Percentiles rank a stretch among this genome's conserved stretches.
These are phyloP conservation scores for Ephialtes manifestator DNA, from an alignment of 2,888 invertebrate genomes.

Conservation along the genomic window DNA sequence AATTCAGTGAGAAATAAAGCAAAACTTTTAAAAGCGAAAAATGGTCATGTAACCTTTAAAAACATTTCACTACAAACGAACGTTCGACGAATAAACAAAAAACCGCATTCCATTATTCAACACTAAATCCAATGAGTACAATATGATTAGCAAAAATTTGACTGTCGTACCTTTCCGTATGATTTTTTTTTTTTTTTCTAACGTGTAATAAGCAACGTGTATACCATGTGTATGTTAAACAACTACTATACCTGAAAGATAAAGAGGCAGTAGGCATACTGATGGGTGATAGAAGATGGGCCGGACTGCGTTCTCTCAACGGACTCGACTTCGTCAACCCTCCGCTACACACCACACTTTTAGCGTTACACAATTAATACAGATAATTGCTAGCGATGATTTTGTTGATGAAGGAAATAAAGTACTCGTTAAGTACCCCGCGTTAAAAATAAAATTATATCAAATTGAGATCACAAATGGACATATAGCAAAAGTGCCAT, in stretches of 20 bases:
- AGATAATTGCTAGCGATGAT: slow-evolving; percentile 53
- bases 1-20: neutral
- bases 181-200: slow-evolving; percentile 11
- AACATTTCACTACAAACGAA: slow-evolving; percentile 7
- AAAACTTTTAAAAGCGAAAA: neutral
- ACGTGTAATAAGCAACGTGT: slow-evolving; percentile 32
- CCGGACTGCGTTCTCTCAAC: slow-evolving; percentile 84
- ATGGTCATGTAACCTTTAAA: neutral
- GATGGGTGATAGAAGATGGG: slow-evolving; percentile 88
- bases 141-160: slow-evolving; percentile 25
- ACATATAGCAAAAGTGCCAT: no score
- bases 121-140: slow-evolving; percentile 29
- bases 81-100: slow-evolving; percentile 30
- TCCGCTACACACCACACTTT: slow-evolving; percentile 83
- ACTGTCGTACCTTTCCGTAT: neutral
- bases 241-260: slow-evolving; percentile 87
- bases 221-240: slow-evolving; percentile 57
- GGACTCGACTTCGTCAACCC: slow-evolving; percentile 83
- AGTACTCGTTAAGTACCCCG: neutral
- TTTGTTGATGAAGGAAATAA: neutral
- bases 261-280: slow-evolving; percentile 88
- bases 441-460: no score
- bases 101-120: slow-evolving; percentile 28
- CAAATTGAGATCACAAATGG: no score
- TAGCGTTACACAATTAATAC: slow-evolving; percentile 66